Percentiles rank a stretch among this genome's conserved stretches.
These are phyloP conservation scores for Merluccius polli DNA, from an alignment of 2,797 vertebrate genomes.

Conservation along the genomic window DNA sequence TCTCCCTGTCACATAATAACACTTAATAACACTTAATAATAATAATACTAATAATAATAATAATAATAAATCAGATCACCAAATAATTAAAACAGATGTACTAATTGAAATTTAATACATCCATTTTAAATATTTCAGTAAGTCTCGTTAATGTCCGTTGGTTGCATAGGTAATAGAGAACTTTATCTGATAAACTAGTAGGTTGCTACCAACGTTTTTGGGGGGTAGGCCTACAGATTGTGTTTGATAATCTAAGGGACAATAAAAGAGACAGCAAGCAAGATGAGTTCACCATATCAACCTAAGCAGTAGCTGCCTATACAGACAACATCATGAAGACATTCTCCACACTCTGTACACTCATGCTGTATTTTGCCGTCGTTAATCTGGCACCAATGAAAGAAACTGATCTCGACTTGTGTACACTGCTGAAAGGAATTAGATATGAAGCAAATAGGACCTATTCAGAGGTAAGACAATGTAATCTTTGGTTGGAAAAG, in stretches of 20 bases:
- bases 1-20: too few relatives aligned
- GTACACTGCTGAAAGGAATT: fast-evolving
- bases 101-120: too few relatives aligned
- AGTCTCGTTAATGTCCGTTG: too few relatives aligned
- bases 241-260: neutral
- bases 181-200: neutral
- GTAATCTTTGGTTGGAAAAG: neutral
- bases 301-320: slow-evolving; percentile 3
- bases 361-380: slow-evolving; percentile 14
- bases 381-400: neutral
- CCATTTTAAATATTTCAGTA: too few relatives aligned
- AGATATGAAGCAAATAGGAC: fast-evolving
- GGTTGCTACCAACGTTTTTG: neutral
- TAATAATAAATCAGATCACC: too few relatives aligned
- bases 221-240: slow-evolving; percentile 24
- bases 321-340: slow-evolving; percentile 43
- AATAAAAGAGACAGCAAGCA: slow-evolving; percentile 35
- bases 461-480: slow-evolving; percentile 7
- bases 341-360: neutral
- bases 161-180: slow-evolving; percentile 6
- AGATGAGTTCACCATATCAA: slow-evolving; percentile 20
- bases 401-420: too few relatives aligned
- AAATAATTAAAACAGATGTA: too few relatives aligned
- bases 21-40: too few relatives aligned
- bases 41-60: too few relatives aligned